Conservation (phyloP, 2,888 invertebrate genomes). For the Blera fallax region DNA sequence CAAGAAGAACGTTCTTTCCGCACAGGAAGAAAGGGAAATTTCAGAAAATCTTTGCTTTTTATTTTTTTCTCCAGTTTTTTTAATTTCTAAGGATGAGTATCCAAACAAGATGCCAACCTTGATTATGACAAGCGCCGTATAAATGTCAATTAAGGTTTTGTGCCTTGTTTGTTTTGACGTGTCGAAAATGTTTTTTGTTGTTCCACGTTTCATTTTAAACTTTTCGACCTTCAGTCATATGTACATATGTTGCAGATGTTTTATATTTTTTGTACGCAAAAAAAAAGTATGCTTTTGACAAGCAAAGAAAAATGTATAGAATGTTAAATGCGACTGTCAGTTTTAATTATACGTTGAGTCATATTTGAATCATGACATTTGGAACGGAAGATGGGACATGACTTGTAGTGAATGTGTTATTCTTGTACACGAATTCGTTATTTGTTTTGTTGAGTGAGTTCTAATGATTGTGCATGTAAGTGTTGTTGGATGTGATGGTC, state of each 20-base stretch:
- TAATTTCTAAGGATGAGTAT: neutral
- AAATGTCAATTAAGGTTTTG: constrained; percentile 56
- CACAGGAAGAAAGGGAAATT: neutral
- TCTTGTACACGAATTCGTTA: neutral
- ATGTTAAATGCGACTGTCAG: neutral
- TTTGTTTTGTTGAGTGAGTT: neutral
- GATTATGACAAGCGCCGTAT: constrained; percentile 48
- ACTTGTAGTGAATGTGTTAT: neutral
- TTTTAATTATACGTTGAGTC: neutral
- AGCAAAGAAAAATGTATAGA: neutral
- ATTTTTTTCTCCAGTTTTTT: neutral
- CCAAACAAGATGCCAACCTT: constrained; percentile 31
- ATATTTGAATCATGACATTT: neutral
- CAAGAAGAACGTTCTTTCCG: neutral
- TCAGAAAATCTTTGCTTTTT: constrained; percentile 16
- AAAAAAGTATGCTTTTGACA: neutral
- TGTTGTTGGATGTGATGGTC: neutral
- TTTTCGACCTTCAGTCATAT: constrained; percentile 1
- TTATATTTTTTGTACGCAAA: neutral
- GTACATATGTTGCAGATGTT: neutral
- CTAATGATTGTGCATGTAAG: neutral
- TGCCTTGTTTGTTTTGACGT: constrained; percentile 36
- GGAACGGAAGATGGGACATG: neutral
- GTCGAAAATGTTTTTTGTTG: constrained; percentile 30
- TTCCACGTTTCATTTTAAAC: neutral